These are phyloP conservation scores for Barypeithes pellucidus DNA, from an alignment of 2,888 invertebrate species.

Conservation along the genomic window DNA sequence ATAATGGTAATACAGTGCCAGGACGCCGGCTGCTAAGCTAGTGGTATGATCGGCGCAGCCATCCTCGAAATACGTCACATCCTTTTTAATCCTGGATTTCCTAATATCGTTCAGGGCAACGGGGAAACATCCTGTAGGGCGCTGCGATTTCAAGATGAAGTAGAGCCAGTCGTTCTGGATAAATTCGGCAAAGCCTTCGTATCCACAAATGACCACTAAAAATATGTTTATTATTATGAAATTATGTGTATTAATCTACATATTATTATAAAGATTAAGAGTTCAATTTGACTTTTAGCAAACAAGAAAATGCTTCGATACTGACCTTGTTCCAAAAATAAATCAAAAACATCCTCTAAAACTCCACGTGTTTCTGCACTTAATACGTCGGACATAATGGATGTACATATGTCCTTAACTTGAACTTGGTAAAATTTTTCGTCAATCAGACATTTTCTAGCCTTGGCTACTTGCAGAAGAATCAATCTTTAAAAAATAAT, in stretches of 20 bases:
- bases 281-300: no score
- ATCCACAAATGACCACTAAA: conserved; percentile 62
- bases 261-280: no score
- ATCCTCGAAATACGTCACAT: conserved; percentile 56
- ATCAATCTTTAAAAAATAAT: conserved; percentile 55
- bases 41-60: conserved; percentile 64
- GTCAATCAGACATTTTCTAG: conserved; percentile 56
- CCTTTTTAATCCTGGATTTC: conserved; percentile 57
- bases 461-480: conserved; percentile 57
- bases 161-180: conserved; percentile 59
- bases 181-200: conserved; percentile 62
- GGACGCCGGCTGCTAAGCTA: conserved; percentile 60
- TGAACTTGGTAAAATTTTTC: conserved; percentile 47
- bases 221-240: no score
- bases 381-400: conserved; percentile 56
- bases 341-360: conserved; percentile 58
- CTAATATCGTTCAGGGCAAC: conserved; percentile 51
- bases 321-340: conserved; percentile 62
- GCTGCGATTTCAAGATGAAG: conserved; percentile 59
- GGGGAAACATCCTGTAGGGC: conserved; percentile 59
- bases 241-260: no score
- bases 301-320: no score
- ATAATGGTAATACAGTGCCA: conserved; percentile 60
- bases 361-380: conserved; percentile 54
- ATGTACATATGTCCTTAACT: conserved; percentile 56